Evolutionary conservation across 2,113 vertebrate genomes (phyloP).

Genomic region (Tragelaphus scriptus): DNA sequence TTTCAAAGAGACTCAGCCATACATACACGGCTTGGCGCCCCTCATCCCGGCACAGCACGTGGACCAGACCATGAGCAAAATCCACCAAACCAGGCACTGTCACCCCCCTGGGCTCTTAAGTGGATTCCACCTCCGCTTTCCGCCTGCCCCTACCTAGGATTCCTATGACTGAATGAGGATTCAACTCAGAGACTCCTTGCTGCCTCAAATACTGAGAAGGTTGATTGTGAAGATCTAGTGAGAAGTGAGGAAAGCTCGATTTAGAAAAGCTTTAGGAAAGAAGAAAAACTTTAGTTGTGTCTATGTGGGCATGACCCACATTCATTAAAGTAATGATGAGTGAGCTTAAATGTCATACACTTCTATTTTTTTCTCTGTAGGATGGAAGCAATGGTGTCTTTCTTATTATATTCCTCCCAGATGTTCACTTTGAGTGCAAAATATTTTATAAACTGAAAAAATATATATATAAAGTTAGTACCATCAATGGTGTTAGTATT

Average conservation of each 20-base stretch:
- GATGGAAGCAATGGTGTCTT: too few relatives aligned
- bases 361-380: neutral
- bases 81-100: accelerated
- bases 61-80: too few relatives aligned
- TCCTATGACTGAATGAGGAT: neutral
- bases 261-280: neutral
- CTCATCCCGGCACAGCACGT: accelerated
- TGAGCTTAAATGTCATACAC: neutral
- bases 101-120: accelerated
- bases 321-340: neutral
- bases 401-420: neutral
- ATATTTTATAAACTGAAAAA: neutral
- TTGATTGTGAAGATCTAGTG: neutral
- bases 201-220: neutral
- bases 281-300: neutral
- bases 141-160: too few relatives aligned
- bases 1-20: neutral
- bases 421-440: neutral
- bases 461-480: too few relatives aligned
- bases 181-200: neutral
- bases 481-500: neutral
- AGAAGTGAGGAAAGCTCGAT: neutral
- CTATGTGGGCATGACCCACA: neutral
- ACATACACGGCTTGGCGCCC: neutral
- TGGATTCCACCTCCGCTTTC: too few relatives aligned